Base-by-base conservation (phyloP, 2,888 invertebrate species). In the Zhuqinia jingwanae region DNA sequence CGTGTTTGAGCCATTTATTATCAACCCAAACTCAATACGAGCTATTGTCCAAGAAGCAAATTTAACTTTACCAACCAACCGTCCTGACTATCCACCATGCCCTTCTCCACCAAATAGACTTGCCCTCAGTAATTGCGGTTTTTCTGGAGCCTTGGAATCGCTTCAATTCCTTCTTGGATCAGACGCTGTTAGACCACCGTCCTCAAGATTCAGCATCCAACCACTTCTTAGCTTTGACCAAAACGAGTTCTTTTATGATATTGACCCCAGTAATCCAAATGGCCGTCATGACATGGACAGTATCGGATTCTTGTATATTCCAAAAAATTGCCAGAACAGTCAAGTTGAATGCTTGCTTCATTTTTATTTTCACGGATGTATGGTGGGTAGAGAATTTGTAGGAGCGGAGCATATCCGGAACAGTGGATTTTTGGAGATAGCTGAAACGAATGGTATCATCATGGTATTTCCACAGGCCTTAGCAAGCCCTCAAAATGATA, bases 361-460 rank as follows among this genome's bases (percentile, higher is more conserved):
- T 36, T 89, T 90, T 53, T 90, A 89, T 65, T 90, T 90, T 60
- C 90, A 90, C 27, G 90, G 90, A 20, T 90, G 90, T 50, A 13
- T 10, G 3, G 63, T 81, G 17, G 89, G 89, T 84, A 86, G 88
- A 82, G 87, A 90, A 60, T 89, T 89, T 73, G 87, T 78, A 50
- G 89, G 89, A 11, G 50, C 77, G 10, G 70, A 78, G 11, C 90
- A 90, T 76, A 80, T 90, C n/a, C 42, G 50, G 0, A 81, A 89
- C 56, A 88, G 87, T 36, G 90, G 90, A 20, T 89, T 65, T 53
- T 56, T 90, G 0, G 89, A 90, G 53, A 85, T 90, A 17, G 90
- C 88, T 0, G 90, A 90, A 76, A 17, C 58, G 1, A 89, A 88
- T 58, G 87, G 87, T 15, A 88, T 90, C 56, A 88, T 90, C 6